phyloP scores from a whole-genome alignment of 2,113 vertebrate species.

The Lathamus discolor region DNA sequence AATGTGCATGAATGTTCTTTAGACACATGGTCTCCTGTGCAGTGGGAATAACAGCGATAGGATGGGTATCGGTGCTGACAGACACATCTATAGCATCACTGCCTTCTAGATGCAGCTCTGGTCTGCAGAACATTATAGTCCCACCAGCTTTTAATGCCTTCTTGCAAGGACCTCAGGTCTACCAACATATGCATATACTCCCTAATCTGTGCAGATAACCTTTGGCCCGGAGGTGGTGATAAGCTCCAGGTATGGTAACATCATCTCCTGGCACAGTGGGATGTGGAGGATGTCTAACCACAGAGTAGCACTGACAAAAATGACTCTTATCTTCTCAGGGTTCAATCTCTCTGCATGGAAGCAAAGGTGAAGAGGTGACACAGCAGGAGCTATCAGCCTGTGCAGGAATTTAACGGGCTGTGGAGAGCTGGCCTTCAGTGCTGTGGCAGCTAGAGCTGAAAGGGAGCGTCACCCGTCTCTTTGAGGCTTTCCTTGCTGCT shows the following conservation, averaged over 20 bases:
- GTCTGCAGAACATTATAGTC: background rate
- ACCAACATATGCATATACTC: accelerated
- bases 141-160: background rate
- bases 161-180: background rate
- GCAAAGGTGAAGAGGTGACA: background rate
- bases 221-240: background rate
- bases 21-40: accelerated
- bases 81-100: background rate
- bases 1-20: accelerated
- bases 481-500: slow-evolving; percentile 5
- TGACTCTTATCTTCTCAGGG: background rate
- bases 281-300: background rate
- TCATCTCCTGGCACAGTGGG: background rate
- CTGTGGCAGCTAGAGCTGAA: background rate
- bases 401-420: background rate
- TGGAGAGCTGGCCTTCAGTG: background rate
- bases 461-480: background rate
- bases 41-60: background rate
- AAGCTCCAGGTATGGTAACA: background rate
- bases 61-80: background rate
- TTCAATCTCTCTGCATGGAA: background rate
- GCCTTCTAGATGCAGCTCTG: background rate
- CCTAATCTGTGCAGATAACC: background rate
- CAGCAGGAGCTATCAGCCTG: background rate
- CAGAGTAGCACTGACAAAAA: background rate